Conservation (phyloP, 2,797 vertebrate genomes). For the Phaenicophaeus curvirostris region DNA sequence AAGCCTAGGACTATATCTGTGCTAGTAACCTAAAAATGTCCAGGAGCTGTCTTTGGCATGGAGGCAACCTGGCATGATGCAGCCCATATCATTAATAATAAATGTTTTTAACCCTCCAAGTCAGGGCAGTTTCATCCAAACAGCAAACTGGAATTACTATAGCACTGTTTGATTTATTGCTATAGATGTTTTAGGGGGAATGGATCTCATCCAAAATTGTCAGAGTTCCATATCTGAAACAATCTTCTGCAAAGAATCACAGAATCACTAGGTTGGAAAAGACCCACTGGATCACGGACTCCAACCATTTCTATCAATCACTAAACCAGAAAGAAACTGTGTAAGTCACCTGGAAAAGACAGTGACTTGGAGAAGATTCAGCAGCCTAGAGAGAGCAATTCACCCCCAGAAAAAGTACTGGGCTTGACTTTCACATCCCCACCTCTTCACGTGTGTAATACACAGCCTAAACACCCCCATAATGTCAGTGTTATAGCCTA, state of each 20-base stretch:
- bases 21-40: neutral
- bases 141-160: neutral
- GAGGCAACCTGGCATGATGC: neutral
- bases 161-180: neutral
- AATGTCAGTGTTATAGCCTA: accelerated
- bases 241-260: neutral
- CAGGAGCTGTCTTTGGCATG: neutral
- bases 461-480: neutral
- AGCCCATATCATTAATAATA: neutral
- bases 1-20: neutral
- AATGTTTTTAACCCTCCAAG: neutral
- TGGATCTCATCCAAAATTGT: neutral
- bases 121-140: neutral
- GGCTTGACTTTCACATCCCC: neutral
- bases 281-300: too few relatives aligned
- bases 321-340: too few relatives aligned
- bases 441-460: neutral
- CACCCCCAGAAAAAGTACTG: neutral
- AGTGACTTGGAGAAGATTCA: neutral
- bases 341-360: neutral
- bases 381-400: neutral
- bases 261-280: too few relatives aligned
- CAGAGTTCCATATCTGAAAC: neutral
- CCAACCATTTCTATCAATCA: too few relatives aligned
- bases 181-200: neutral